phyloP scores from a whole-genome alignment of 2,113 vertebrate species.

The Chitala chitala region DNA sequence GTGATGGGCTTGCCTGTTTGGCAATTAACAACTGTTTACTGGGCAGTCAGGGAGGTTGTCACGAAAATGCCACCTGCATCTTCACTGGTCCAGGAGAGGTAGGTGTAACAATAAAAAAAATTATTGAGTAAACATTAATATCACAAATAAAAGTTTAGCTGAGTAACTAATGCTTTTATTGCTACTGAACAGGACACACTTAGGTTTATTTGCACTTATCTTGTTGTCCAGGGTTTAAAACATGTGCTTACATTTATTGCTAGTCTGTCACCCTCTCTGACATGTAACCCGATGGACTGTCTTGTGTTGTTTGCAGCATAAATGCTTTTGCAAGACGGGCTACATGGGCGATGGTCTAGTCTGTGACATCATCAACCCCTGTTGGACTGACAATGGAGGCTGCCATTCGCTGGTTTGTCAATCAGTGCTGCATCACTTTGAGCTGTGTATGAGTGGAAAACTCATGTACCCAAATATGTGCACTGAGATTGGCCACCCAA shows the following conservation, averaged over 20 bases:
- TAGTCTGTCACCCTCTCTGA: too few relatives aligned
- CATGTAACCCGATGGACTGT: neutral
- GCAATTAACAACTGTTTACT: slow-evolving; percentile 78
- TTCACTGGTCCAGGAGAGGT: slow-evolving; percentile 84
- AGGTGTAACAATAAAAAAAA: too few relatives aligned
- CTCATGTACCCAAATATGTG: too few relatives aligned
- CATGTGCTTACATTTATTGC: too few relatives aligned
- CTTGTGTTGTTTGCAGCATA: slow-evolving; percentile 61
- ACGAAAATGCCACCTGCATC: slow-evolving; percentile 69
- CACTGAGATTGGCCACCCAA: too few relatives aligned
- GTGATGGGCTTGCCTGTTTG: slow-evolving; percentile 75
- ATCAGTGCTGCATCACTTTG: too few relatives aligned
- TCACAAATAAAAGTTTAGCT: neutral
- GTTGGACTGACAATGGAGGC: slow-evolving; percentile 72
- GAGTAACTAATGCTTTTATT: neutral
- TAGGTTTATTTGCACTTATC: too few relatives aligned
- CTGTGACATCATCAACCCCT: slow-evolving; percentile 78
- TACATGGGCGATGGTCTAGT: slow-evolving; percentile 74
- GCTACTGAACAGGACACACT: too few relatives aligned
- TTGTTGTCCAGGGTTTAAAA: too few relatives aligned
- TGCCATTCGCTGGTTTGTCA: slow-evolving; percentile 77
- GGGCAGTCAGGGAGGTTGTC: slow-evolving; percentile 73
- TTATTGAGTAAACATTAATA: neutral
- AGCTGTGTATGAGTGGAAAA: too few relatives aligned
- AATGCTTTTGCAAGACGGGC: slow-evolving; percentile 79